A percentile compares a stretch with the other conserved stretches of the same genome.
These are phyloP conservation scores for Psilanteris sp. DNA, from an alignment of 1,140 invertebrate species.

Conservation along the genomic window DNA sequence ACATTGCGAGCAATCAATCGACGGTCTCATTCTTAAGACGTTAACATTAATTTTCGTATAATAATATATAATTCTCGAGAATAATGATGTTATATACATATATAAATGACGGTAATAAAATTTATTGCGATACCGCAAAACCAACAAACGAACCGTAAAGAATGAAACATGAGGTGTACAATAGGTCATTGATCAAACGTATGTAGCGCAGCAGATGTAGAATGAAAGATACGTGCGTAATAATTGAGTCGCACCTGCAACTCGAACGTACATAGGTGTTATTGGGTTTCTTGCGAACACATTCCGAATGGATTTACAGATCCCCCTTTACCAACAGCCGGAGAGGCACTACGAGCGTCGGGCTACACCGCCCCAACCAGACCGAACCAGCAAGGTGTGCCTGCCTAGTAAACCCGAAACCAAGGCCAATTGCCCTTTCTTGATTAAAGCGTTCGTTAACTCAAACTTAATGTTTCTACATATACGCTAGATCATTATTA, in stretches of 20 bases:
- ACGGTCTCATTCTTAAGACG: too few species aligned
- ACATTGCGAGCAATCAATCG: too few species aligned
- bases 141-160: too few species aligned
- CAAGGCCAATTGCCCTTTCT: constrained; percentile 78
- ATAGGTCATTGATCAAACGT: constrained; percentile 40
- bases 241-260: constrained; percentile 57
- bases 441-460: constrained; percentile 80
- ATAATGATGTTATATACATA: too few species aligned
- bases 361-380: constrained; percentile 80
- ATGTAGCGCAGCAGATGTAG: constrained; percentile 56
- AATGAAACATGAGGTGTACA: too few species aligned
- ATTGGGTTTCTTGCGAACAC: constrained; percentile 74
- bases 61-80: too few species aligned
- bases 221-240: constrained; percentile 55
- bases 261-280: constrained; percentile 58
- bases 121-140: too few species aligned
- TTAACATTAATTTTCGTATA: too few species aligned
- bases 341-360: constrained; percentile 80
- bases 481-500: constrained; percentile 74
- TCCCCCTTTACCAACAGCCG: constrained; percentile 80
- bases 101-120: too few species aligned
- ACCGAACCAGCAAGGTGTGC: constrained; percentile 81
- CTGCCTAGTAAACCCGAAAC: constrained; percentile 78
- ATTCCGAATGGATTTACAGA: constrained; percentile 80
- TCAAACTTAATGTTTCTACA: constrained; percentile 78